These are phyloP conservation scores for Anoplius nigerrimus DNA, from an alignment of 2,888 invertebrate species.

Conservation along the genomic window DNA sequence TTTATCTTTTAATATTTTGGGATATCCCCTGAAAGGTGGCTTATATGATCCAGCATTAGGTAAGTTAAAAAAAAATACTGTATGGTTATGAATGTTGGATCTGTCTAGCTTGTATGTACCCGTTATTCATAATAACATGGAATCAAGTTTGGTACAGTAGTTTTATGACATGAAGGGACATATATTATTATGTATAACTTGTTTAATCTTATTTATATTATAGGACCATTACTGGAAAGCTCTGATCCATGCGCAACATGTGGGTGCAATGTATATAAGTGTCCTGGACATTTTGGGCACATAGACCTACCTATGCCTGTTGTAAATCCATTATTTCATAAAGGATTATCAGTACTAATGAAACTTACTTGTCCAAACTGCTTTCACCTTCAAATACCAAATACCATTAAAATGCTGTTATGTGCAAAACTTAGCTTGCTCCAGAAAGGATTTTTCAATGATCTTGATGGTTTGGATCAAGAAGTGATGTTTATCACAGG, in stretches of 20 bases:
- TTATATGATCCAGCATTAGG: constrained; percentile 93
- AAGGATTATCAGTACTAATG: constrained; percentile 82
- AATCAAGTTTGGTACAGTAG: constrained; percentile 7
- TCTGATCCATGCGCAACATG: constrained; percentile 87
- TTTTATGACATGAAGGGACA: constrained; percentile 11
- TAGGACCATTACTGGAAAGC: constrained; percentile 41
- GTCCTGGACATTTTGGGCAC: constrained; percentile 96
- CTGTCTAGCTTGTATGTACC: background rate
- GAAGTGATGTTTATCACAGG: constrained; percentile 64
- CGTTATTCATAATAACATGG: background rate
- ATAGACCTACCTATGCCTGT: constrained; percentile 92
- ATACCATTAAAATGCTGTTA: constrained; percentile 78
- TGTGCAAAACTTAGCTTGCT: constrained; percentile 83
- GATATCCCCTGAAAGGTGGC: constrained; percentile 90
- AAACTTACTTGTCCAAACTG: constrained; percentile 84
- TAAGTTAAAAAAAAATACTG: constrained; percentile 44
- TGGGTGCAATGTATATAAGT: constrained; percentile 80
- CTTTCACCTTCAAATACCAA: constrained; percentile 81
- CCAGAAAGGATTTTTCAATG: constrained; percentile 84
- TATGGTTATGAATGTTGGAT: background rate
- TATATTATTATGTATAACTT: background rate
- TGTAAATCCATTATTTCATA: constrained; percentile 93
- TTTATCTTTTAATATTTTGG: constrained; percentile 87
- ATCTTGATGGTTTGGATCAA: constrained; percentile 82
- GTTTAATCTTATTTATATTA: too few species aligned